Conservation (phyloP, 2,888 invertebrate genomes). For the Ecliptopera silaceata region DNA sequence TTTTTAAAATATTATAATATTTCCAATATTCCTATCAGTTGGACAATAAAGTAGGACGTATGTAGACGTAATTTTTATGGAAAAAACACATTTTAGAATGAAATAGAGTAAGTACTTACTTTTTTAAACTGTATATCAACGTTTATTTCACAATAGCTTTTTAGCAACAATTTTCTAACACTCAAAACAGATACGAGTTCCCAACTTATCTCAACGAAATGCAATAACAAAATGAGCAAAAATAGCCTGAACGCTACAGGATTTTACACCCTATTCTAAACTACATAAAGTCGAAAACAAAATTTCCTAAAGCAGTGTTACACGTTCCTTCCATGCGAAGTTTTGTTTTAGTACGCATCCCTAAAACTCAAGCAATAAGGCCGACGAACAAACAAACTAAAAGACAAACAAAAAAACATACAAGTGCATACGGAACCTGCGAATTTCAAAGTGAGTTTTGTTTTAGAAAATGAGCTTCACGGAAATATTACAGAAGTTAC, state of each 20-base stretch:
- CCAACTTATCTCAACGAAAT: constrained; percentile 33
- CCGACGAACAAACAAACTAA: constrained; percentile 33
- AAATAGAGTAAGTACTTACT: no score
- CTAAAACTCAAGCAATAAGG: constrained; percentile 39
- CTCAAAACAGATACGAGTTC: constrained; percentile 30
- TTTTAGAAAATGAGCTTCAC: constrained; percentile 21
- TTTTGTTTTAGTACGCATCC: constrained; percentile 35
- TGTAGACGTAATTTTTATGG: no score
- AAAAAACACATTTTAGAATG: no score
- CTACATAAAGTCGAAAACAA: not conserved
- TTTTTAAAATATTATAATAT: no score
- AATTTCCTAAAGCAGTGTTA: not conserved
- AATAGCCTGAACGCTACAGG: not conserved
- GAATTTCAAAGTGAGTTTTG: constrained; percentile 31
- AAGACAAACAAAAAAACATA: constrained; percentile 47
- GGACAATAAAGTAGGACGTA: no score
- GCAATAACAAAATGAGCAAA: constrained; percentile 29
- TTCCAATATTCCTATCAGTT: no score
- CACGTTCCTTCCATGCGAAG: constrained; percentile 27
- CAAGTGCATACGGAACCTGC: constrained; percentile 40
- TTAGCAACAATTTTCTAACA: constrained; percentile 25
- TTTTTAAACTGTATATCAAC: no score
- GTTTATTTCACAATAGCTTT: constrained; percentile 6
- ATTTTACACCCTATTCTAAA: constrained; percentile 1
- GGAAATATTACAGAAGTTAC: constrained; percentile 22